These are phyloP conservation scores for Heliconius sara DNA, from an alignment of 2,888 invertebrate genomes.

Conservation along the genomic window DNA sequence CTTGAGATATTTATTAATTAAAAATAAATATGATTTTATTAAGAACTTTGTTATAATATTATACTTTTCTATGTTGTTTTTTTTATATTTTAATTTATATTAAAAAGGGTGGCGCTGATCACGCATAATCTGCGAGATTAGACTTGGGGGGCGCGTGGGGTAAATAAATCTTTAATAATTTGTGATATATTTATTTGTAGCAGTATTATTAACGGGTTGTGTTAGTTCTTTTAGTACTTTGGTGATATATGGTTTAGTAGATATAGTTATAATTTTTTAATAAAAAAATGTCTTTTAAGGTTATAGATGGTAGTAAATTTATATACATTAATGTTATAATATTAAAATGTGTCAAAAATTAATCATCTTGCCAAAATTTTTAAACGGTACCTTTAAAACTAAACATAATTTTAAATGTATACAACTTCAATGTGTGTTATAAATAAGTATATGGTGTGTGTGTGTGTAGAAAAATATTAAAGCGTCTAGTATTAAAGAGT, in stretches of 20 bases:
- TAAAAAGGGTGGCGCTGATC: too few relatives aligned
- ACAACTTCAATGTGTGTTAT: neutral
- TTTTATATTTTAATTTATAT: neutral
- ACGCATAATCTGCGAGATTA: too few relatives aligned
- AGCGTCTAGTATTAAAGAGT: neutral
- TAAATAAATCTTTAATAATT: neutral
- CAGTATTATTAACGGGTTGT: conserved; percentile 4
- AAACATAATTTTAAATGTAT: neutral
- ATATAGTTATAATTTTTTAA: neutral
- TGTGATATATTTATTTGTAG: conserved; percentile 1
- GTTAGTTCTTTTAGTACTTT: neutral
- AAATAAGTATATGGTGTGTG: neutral
- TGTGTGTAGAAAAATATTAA: neutral
- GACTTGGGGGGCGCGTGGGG: too few relatives aligned
- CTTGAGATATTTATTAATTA: neutral
- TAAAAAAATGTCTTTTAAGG: neutral
- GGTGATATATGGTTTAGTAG: neutral
- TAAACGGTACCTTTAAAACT: neutral
- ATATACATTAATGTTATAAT: neutral
- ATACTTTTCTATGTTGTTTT: neutral
- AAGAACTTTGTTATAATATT: neutral
- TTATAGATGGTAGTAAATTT: neutral
- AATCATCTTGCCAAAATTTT: neutral
- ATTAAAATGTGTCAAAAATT: neutral
- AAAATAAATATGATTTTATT: neutral